Evolutionary conservation across 2,888 invertebrate genomes (phyloP).

Genomic region (Zygothrica quintamaculata): DNA sequence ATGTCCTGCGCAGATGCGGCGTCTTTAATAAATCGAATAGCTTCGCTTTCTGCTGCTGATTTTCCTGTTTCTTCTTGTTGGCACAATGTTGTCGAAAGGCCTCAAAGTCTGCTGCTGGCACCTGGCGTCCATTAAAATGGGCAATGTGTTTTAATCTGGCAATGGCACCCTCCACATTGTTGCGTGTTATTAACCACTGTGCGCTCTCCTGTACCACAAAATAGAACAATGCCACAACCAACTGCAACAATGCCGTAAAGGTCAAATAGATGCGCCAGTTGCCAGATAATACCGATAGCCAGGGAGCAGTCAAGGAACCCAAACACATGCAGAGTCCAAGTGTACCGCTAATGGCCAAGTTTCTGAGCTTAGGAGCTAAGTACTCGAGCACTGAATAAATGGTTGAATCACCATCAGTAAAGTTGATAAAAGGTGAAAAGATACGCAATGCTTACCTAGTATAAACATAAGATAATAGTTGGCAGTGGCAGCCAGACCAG

Average conservation of each 20-base stretch:
- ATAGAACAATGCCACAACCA: constrained; percentile 85
- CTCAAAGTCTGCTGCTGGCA: constrained; percentile 80
- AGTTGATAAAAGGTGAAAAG: constrained; percentile 25
- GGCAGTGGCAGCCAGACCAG: constrained; percentile 86
- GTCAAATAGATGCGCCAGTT: constrained; percentile 86
- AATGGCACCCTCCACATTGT: constrained; percentile 85
- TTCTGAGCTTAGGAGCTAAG: constrained; percentile 85
- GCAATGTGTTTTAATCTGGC: constrained; percentile 85
- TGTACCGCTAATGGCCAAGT: constrained; percentile 86
- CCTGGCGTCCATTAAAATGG: constrained; percentile 84
- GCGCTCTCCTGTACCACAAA: constrained; percentile 86
- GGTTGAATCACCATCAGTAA: background rate
- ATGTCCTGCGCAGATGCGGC: constrained; percentile 85
- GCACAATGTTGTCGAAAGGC: constrained; percentile 74
- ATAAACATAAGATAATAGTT: constrained; percentile 87
- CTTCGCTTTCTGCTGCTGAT: constrained; percentile 52
- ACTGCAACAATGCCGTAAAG: constrained; percentile 85
- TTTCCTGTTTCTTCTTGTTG: constrained; percentile 51
- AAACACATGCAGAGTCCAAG: constrained; percentile 86
- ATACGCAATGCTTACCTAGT: constrained; percentile 84
- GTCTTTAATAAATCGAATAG: constrained; percentile 85
- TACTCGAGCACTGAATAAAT: constrained; percentile 86
- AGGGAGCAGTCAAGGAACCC: constrained; percentile 85
- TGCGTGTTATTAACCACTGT: constrained; percentile 86
- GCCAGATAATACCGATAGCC: constrained; percentile 84